phyloP scores from a whole-genome alignment of 1,140 invertebrate genomes.

The Drosophila leontia region DNA sequence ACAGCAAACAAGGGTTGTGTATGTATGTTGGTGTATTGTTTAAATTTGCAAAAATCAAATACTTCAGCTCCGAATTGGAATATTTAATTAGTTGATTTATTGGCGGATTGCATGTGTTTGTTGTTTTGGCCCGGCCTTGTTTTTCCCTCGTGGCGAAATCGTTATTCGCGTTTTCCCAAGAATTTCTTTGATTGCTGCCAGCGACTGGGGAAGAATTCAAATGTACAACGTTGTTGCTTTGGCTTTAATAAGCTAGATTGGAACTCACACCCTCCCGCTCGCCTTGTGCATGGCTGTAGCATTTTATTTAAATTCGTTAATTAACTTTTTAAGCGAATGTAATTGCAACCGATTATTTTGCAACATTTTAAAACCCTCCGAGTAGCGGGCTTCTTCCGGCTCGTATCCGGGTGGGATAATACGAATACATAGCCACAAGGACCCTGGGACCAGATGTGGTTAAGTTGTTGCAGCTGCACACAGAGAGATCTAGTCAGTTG shows the following conservation, averaged over 20 bases:
- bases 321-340: constrained; percentile 17
- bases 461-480: constrained; percentile 19
- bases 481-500: constrained; percentile 41
- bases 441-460: constrained; percentile 4
- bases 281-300: background rate
- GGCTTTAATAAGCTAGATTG: constrained; percentile 13
- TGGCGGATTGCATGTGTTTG: constrained; percentile 43
- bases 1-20: constrained; percentile 27
- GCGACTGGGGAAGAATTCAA: background rate
- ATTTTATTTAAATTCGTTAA: constrained; percentile 7
- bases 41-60: constrained; percentile 74
- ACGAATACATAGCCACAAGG: constrained; percentile 9
- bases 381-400: background rate
- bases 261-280: background rate
- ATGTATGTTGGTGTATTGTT: constrained; percentile 33
- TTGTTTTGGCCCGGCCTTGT: constrained; percentile 12
- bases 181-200: constrained; percentile 29
- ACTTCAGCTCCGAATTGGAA: constrained; percentile 57
- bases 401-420: background rate
- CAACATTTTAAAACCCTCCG: constrained; percentile 3
- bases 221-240: constrained; percentile 6
- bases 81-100: constrained; percentile 78
- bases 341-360: constrained; percentile 31
- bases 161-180: constrained; percentile 19
- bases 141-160: constrained; percentile 32